These are phyloP conservation scores for Globicephala melas DNA, from an alignment of 2,113 vertebrate species.

Conservation along the genomic window DNA sequence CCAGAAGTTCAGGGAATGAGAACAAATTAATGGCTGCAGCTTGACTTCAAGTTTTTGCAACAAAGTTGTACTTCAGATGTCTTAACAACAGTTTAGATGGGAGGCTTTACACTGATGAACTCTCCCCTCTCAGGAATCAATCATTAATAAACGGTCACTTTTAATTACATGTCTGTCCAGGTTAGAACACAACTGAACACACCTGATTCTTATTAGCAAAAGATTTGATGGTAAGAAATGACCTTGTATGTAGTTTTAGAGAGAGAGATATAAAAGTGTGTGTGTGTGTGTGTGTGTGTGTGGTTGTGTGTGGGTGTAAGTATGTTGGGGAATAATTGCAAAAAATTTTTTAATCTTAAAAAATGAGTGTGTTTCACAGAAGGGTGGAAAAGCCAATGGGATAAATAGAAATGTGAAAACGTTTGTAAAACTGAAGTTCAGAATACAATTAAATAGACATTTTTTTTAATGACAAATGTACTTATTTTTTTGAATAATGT, in stretches of 20 bases:
- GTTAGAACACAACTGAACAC: not conserved
- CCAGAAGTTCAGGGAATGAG: not conserved
- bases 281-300: too few species aligned
- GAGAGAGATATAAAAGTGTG: not conserved
- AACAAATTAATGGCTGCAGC: not conserved
- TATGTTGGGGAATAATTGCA: not conserved
- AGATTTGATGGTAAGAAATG: not conserved
- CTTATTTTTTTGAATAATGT: conserved; percentile 35
- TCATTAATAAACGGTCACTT: not conserved
- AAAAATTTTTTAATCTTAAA: not conserved
- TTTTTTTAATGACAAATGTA: conserved; percentile 17
- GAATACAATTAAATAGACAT: not conserved
- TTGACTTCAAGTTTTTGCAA: conserved; percentile 25
- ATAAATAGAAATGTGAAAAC: not conserved
- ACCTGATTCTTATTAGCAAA: not conserved
- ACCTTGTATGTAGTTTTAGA: not conserved
- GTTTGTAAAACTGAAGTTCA: conserved; percentile 39
- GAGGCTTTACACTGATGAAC: not conserved
- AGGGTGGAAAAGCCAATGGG: not conserved
- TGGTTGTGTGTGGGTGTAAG: not conserved
- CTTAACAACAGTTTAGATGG: not conserved
- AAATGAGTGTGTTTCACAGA: not conserved
- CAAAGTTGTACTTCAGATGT: not conserved
- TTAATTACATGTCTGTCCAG: not conserved
- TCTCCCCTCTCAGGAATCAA: not conserved